phyloP scores from a whole-genome alignment of 2,797 vertebrate genomes.

The Liasis olivaceus region DNA sequence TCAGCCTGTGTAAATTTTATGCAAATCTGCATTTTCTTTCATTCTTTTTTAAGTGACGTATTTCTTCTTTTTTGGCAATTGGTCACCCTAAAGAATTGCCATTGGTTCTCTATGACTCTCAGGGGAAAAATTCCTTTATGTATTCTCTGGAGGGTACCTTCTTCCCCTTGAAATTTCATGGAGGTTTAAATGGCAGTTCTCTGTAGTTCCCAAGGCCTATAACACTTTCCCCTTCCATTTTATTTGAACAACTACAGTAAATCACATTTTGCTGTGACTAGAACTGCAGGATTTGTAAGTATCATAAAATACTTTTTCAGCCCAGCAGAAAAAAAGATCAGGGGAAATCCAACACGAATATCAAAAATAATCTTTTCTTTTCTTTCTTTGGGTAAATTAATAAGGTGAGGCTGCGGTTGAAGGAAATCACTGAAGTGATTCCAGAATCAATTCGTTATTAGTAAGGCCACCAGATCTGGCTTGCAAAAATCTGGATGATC shows the following conservation, averaged over 20 bases:
- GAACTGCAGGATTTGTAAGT: conserved; percentile 47
- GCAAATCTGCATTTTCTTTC: neutral
- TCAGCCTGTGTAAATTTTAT: neutral
- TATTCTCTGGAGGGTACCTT: conserved; percentile 34
- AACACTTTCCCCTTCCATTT: conserved; percentile 44
- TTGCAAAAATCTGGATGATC: neutral
- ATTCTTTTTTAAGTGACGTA: neutral
- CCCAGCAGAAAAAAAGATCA: conserved; percentile 39
- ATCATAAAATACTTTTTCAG: conserved; percentile 40
- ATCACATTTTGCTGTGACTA: conserved; percentile 38
- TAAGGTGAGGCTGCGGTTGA: conserved; percentile 46
- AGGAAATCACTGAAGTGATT: conserved; percentile 48
- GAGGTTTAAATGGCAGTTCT: conserved; percentile 42
- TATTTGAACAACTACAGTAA: conserved; percentile 55
- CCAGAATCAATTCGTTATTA: conserved; percentile 49
- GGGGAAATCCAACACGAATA: conserved; percentile 43
- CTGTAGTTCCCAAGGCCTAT: conserved; percentile 53
- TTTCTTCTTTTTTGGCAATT: neutral
- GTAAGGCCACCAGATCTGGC: neutral
- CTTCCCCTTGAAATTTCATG: conserved; percentile 50
- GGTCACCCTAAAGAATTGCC: neutral
- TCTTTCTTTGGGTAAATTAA: conserved; percentile 16
- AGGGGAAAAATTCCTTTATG: conserved; percentile 12
- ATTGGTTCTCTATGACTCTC: neutral
- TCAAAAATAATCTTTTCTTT: conserved; percentile 22